Base-by-base conservation (phyloP, 2,113 vertebrate genomes). In the Eulacestoma nigropectus region DNA sequence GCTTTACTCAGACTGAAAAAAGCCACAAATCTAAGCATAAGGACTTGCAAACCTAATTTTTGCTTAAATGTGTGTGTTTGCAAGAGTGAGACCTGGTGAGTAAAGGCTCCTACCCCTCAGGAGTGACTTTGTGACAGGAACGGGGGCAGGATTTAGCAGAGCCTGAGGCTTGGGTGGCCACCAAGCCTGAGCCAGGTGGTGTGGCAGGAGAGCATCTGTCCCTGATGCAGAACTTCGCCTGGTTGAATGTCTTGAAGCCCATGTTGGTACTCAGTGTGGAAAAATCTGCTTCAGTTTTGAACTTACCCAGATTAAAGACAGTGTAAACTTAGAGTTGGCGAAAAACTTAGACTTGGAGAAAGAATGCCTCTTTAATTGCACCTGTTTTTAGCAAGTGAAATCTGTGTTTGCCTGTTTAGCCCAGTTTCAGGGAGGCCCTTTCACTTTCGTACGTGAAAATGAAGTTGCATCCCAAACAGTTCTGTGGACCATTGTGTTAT, bases 31-130 rank as follows among this genome's bases (percentile, higher is more conserved):
- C 62, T 39, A 47, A 90, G 53, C 41, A 21, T 39, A 27, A 75
- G 75, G 33, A n/a, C 41, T 77, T 64, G 10, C 7, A 88, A 72
- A 21, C 16, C 29, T 39, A 30, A 12, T 70, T 67, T 46, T 55
- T 80, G 37, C 22, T 84, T 6, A 12, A 2, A n/a, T n/a, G 7
- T 0, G 7, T 41, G 32, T 35, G 33, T 77, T 89, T 74, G 29
- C 57, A 16, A 16, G 60, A 75, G 52, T 26, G 64, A 41, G 74
- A 47, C 21, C 39, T 69, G 35, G 26, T 27, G 68, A 42, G 27
- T 15, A 42, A 73, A 84, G 6, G 29, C 25, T 67, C 3, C 2
- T 14, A 1, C 16, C 20, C 50, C 33, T 82, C 0, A 0, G 42
- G 44, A 39, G 35, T 72, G 65, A 35, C 62, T 92, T 25, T 20